phyloP scores from a whole-genome alignment of 2,888 invertebrate genomes.

The Chaetogeoica ovagalla region DNA sequence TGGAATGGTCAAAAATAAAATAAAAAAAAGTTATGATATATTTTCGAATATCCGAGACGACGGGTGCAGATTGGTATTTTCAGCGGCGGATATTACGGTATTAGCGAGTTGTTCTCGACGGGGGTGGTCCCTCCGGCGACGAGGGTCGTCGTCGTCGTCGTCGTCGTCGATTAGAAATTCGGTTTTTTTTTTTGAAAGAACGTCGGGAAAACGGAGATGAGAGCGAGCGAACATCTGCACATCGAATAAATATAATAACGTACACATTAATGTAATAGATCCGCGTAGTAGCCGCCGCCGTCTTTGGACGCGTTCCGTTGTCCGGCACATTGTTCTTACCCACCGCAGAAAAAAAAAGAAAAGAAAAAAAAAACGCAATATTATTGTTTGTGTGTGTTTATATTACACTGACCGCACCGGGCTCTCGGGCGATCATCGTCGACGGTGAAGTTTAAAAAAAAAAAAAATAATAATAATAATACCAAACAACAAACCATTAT shows the following conservation, averaged over 20 bases:
- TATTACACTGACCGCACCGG: constrained; percentile 21
- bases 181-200: constrained; percentile 3
- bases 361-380: not conserved
- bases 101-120: not conserved
- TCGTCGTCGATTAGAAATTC: not conserved
- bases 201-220: not conserved
- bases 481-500: not conserved
- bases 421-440: constrained; percentile 42
- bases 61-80: constrained; percentile 36
- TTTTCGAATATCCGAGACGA: not conserved
- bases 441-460: not conserved
- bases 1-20: constrained; percentile 42
- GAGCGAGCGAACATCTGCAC: constrained; percentile 27
- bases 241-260: not conserved
- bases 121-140: constrained; percentile 6
- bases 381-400: too few relatives aligned
- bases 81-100: constrained; percentile 31
- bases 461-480: too few relatives aligned
- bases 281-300: not conserved
- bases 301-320: not conserved
- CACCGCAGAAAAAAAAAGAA: not conserved
- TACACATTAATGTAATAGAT: not conserved
- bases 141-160: constrained; percentile 2
- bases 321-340: constrained; percentile 29
- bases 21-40: not conserved